Evolutionary conservation across 2,888 invertebrate species (phyloP).

Genomic region (Perizoma affinitatum): DNA sequence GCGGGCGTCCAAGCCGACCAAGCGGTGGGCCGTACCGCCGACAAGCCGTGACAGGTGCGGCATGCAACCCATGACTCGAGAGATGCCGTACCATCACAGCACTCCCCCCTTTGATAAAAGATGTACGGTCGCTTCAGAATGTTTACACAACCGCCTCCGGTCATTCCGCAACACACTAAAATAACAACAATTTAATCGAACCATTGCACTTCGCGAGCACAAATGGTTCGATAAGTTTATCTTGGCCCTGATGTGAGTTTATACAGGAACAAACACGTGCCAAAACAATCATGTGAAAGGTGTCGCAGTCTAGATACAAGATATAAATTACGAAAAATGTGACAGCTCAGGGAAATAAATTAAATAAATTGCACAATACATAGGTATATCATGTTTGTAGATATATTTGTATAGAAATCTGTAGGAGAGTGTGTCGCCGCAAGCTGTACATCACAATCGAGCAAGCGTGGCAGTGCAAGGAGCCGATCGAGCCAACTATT

Average conservation of each 20-base stretch:
- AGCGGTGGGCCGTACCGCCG: conserved; percentile 79
- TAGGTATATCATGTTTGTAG: conserved; percentile 49
- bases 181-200: conserved; percentile 42
- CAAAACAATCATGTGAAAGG: conserved; percentile 64
- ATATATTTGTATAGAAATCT: conserved; percentile 70
- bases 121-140: conserved; percentile 50
- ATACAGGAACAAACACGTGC: conserved; percentile 61
- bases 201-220: conserved; percentile 36
- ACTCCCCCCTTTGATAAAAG: conserved; percentile 62
- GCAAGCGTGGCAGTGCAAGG: conserved; percentile 81
- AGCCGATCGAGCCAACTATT: conserved; percentile 83
- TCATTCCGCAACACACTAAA: conserved; percentile 37
- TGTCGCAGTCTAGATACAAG: conserved; percentile 60
- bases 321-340: conserved; percentile 70
- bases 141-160: conserved; percentile 46
- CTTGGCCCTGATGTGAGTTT: conserved; percentile 50
- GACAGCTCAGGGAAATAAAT: conserved; percentile 67
- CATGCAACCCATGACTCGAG: conserved; percentile 79
- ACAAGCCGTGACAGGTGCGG: conserved; percentile 80
- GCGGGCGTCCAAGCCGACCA: conserved; percentile 75
- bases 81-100: conserved; percentile 58
- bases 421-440: conserved; percentile 70
- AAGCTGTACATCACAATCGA: conserved; percentile 82
- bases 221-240: conserved; percentile 47
- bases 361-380: conserved; percentile 64